Conservation (phyloP, 1,140 invertebrate genomes). For the Diachasmimorpha longicaudata region DNA sequence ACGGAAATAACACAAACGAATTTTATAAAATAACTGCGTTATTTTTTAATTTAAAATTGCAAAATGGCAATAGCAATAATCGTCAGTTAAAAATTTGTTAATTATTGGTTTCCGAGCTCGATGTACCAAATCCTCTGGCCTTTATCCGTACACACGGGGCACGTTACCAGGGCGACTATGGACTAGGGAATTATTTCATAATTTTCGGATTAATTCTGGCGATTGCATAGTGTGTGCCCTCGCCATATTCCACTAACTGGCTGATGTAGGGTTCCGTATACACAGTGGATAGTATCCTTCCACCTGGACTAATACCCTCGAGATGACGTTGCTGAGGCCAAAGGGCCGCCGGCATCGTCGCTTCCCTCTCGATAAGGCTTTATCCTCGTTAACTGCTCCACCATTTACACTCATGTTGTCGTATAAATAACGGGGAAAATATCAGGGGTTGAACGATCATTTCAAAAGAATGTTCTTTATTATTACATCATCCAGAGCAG, state of each 20-base stretch:
- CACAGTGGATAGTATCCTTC: not conserved
- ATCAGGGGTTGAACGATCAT: too few relatives aligned
- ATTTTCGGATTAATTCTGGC: constrained; percentile 19
- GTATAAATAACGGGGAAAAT: too few relatives aligned
- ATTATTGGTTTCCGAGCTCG: not conserved
- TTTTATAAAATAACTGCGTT: too few relatives aligned
- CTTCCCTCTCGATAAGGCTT: constrained; percentile 21
- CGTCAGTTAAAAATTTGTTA: not conserved
- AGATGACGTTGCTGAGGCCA: not conserved
- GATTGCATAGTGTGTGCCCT: not conserved
- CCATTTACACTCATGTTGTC: not conserved
- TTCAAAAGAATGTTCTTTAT: too few relatives aligned
- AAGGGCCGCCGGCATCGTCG: not conserved
- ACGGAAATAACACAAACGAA: too few relatives aligned
- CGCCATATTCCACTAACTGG: too few relatives aligned
- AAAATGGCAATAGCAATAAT: not conserved
- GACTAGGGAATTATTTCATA: constrained; percentile 14
- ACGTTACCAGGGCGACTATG: not conserved
- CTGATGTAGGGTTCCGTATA: too few relatives aligned
- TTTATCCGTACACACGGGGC: not conserved
- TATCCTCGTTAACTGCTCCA: constrained; percentile 15
- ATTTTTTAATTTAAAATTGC: too few relatives aligned
- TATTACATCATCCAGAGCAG: too few relatives aligned
- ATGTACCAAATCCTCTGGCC: not conserved
- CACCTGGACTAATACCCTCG: constrained; percentile 8